Percentiles rank a stretch among this genome's conserved stretches.
Conservation (phyloP, 2,113 vertebrate species). For the human region GRCh38 chr11:101917501-101918000, state of each 20-base stretch:
- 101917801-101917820: neutral
- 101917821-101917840: neutral
- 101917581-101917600: neutral
- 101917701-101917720: neutral
- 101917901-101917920: neutral
- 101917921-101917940: neutral
- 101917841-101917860: neutral
- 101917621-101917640: neutral
- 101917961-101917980: neutral
- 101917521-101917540: constrained; percentile 32
- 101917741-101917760: neutral
- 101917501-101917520: constrained; percentile 26
- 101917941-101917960: neutral
- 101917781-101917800: neutral
- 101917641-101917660: constrained; percentile 2
- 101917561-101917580: neutral
- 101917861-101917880: neutral
- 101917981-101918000: neutral
- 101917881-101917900: neutral
- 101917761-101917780: neutral
- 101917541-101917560: neutral
- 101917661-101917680: neutral
- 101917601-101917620: neutral
- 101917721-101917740: neutral
- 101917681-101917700: constrained; percentile 8